A percentile compares a stretch with the other conserved stretches of the same genome.
Conservation (phyloP, 2,888 invertebrate species). For the Heliconius hortense region DNA sequence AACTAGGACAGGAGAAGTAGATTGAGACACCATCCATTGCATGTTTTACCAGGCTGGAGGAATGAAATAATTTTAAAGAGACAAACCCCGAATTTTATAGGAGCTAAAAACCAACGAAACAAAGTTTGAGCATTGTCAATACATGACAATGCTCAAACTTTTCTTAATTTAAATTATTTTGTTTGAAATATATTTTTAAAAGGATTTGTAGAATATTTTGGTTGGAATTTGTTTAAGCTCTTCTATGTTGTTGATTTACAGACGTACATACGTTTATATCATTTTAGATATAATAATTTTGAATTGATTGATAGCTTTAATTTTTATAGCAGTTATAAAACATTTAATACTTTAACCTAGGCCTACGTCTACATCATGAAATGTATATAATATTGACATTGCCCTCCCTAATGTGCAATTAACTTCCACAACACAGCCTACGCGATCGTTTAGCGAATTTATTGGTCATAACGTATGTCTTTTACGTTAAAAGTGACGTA, state of each 20-base stretch:
- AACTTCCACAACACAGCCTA: conserved; percentile 53
- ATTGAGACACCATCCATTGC: no score
- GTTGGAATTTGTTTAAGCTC: no score
- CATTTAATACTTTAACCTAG: neutral
- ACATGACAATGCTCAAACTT: no score
- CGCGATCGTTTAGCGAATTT: conserved; percentile 55
- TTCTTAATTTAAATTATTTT: no score
- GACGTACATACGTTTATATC: neutral
- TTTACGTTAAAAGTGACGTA: conserved; percentile 35
- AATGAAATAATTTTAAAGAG: no score
- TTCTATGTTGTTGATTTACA: neutral
- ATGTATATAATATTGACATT: conserved; percentile 14
- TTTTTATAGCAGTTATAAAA: conserved; percentile 4
- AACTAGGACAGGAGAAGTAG: no score
- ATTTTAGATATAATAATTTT: neutral
- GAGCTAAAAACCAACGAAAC: no score
- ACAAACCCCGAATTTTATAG: no score
- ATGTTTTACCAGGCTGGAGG: no score
- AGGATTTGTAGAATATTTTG: no score
- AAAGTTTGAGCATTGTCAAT: no score
- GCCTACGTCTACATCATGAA: neutral
- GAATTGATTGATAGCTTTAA: neutral
- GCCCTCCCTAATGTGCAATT: conserved; percentile 2
- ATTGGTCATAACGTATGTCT: conserved; percentile 42
- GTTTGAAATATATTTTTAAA: no score